phyloP scores from a whole-genome alignment of 2,888 invertebrate species.

The Caenorhabditis sp. region DNA sequence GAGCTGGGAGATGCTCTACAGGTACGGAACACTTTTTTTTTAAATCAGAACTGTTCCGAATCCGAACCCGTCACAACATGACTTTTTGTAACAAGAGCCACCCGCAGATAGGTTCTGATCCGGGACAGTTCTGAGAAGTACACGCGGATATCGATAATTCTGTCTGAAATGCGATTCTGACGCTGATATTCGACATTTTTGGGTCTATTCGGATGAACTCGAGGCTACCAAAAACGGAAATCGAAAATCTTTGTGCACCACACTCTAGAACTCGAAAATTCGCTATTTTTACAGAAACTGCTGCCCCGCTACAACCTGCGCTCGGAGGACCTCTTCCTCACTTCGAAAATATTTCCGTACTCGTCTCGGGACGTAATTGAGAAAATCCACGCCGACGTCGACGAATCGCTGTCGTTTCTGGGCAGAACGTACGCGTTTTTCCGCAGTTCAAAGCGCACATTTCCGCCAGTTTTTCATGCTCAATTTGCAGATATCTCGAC shows the following conservation, averaged over 20 bases:
- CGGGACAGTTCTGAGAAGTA: too few relatives aligned
- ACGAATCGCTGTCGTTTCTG: constrained; percentile 60
- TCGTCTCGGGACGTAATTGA: not conserved
- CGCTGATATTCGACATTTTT: too few relatives aligned
- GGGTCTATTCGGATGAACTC: too few relatives aligned
- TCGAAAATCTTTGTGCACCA: too few relatives aligned
- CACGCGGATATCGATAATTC: too few relatives aligned
- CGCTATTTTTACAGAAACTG: constrained; percentile 6
- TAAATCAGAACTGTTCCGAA: not conserved
- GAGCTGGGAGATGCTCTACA: constrained; percentile 84
- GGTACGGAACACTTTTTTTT: constrained; percentile 49
- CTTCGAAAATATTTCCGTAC: constrained; percentile 42
- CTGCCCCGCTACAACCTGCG: constrained; percentile 26
- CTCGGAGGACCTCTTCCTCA: constrained; percentile 34
- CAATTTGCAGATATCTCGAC: constrained; percentile 65
- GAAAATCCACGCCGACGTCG: constrained; percentile 21
- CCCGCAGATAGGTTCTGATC: too few relatives aligned
- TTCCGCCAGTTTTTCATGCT: not conserved
- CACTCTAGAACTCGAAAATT: too few relatives aligned
- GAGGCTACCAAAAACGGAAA: too few relatives aligned
- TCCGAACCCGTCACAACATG: too few relatives aligned
- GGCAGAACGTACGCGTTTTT: constrained; percentile 11
- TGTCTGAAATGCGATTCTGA: too few relatives aligned
- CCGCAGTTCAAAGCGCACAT: not conserved
- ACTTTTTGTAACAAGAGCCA: too few relatives aligned